These are phyloP conservation scores for Timandra comae DNA, from an alignment of 2,888 invertebrate species.

Conservation along the genomic window DNA sequence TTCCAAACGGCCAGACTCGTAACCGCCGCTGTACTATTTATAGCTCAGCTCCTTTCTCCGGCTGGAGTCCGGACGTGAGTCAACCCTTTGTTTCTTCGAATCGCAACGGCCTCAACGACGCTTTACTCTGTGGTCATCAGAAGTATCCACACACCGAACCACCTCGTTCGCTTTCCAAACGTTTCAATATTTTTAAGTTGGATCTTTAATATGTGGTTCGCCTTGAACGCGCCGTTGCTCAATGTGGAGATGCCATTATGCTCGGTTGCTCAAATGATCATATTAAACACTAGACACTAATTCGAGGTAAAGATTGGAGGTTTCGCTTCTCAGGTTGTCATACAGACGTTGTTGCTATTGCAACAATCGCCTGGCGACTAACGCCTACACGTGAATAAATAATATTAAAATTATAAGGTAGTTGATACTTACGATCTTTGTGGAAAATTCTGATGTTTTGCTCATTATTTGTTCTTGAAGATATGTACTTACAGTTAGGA, in stretches of 20 bases:
- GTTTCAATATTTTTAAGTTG: slow-evolving; percentile 48
- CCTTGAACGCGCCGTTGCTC: slow-evolving; percentile 59
- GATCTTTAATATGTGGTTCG: slow-evolving; percentile 57
- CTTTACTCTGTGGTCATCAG: slow-evolving; percentile 27
- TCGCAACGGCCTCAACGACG: slow-evolving; percentile 40
- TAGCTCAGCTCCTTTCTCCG: slow-evolving; percentile 61
- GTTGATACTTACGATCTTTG: too few species aligned
- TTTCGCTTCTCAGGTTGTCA: slow-evolving; percentile 33
- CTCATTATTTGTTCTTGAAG: too few species aligned
- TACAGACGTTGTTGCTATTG: slow-evolving; percentile 33
- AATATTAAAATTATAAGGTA: not conserved
- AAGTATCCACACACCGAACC: slow-evolving; percentile 55
- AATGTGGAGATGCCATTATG: slow-evolving; percentile 56
- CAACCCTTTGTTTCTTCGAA: slow-evolving; percentile 63
- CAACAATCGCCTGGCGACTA: slow-evolving; percentile 29
- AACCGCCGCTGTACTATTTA: slow-evolving; percentile 60
- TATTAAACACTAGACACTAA: slow-evolving; percentile 42
- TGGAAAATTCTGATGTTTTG: too few species aligned
- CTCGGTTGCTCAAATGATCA: slow-evolving; percentile 28
- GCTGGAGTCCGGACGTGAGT: slow-evolving; percentile 60
- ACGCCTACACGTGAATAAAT: slow-evolving; percentile 32
- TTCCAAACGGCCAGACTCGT: slow-evolving; percentile 49
- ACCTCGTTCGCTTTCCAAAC: slow-evolving; percentile 9
- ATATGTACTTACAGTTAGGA: too few species aligned
- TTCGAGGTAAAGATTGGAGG: slow-evolving; percentile 43